Percentiles rank a stretch among this genome's conserved stretches.
phyloP scores from a whole-genome alignment of 2,113 vertebrate genomes.

The Notiomystis cincta region DNA sequence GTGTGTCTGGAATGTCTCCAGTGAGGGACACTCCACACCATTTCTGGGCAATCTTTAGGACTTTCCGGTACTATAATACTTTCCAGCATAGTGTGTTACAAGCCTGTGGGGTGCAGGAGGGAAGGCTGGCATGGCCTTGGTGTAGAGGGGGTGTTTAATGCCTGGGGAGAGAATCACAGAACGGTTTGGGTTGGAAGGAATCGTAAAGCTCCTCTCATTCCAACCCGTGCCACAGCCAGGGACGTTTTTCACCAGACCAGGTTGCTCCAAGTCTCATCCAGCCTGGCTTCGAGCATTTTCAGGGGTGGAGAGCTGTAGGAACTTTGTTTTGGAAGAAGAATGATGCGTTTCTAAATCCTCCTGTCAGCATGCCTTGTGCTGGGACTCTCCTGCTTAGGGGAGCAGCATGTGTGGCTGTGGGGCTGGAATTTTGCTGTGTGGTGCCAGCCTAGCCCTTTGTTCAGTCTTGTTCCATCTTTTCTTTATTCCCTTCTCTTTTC shows the following conservation, averaged over 20 bases:
- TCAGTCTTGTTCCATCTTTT: background rate
- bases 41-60: background rate
- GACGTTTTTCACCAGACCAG: background rate
- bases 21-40: background rate
- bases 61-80: background rate
- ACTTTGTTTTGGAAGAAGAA: background rate
- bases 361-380: background rate
- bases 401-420: background rate
- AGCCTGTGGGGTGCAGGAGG: background rate
- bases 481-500: background rate
- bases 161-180: background rate
- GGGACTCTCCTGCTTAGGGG: background rate
- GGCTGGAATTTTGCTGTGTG: background rate
- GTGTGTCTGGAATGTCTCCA: background rate
- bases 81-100: fast-evolving
- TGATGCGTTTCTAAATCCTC: fast-evolving
- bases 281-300: background rate
- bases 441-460: background rate
- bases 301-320: background rate
- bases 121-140: background rate
- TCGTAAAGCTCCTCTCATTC: fast-evolving
- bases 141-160: fast-evolving
- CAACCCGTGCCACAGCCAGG: background rate
- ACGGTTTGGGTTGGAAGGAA: background rate
- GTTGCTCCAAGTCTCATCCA: background rate